These are phyloP conservation scores for Theocolax elegans DNA, from an alignment of 1,140 invertebrate species.

Conservation along the genomic window DNA sequence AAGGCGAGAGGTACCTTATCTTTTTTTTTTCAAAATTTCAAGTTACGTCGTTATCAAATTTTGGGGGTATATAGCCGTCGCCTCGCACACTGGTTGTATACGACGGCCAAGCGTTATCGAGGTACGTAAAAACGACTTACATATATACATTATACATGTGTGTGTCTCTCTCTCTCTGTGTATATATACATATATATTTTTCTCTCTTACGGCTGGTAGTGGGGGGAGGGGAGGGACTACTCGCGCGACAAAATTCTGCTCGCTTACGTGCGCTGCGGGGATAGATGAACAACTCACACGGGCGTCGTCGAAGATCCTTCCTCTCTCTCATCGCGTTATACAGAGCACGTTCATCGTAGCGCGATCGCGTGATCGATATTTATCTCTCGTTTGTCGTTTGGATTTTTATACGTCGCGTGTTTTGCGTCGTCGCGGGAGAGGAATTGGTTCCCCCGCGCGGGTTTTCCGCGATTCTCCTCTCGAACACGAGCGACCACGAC, in stretches of 20 bases:
- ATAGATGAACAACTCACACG: conserved; percentile 18
- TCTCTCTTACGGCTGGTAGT: too few species aligned
- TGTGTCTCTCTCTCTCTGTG: not conserved
- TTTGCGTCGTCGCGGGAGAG: conserved; percentile 1
- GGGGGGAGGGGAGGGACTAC: not conserved
- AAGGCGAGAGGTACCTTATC: not conserved
- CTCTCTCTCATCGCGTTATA: conserved; percentile 12
- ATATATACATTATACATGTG: too few species aligned
- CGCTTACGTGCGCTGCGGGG: conserved; percentile 19
- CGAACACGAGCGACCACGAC: conserved; percentile 13
- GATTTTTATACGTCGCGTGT: not conserved
- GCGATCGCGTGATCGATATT: not conserved
- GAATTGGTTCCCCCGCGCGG: not conserved
- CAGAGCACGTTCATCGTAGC: conserved; percentile 19
- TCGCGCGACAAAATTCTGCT: conserved; percentile 25
- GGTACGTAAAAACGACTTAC: too few species aligned
- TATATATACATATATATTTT: too few species aligned
- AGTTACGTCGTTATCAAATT: too few species aligned
- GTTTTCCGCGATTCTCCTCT: not conserved
- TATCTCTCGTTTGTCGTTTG: not conserved
- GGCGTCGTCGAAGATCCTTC: conserved; percentile 32
- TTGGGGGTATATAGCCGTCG: too few species aligned
- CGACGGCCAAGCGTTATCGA: too few species aligned
- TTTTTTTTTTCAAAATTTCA: not conserved
- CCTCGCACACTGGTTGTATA: not conserved